Evolutionary conservation across 2,113 vertebrate genomes (phyloP).

Genomic region (Tauraco erythrolophus): DNA sequence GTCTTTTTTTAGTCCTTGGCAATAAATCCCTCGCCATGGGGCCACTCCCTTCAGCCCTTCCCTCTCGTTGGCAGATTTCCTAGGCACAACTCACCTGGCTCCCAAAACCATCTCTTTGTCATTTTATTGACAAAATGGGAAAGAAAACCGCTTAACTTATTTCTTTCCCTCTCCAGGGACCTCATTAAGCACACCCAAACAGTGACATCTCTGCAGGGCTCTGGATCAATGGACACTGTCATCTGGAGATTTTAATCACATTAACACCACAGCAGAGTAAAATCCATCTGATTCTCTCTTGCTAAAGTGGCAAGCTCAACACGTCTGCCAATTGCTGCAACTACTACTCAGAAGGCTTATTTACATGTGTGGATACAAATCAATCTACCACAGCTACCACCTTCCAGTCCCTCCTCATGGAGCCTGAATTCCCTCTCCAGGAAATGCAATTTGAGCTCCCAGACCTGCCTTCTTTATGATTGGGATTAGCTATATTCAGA

Average conservation of each 20-base stretch:
- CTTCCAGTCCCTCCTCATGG: neutral
- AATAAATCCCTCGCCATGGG: neutral
- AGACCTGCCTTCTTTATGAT: neutral
- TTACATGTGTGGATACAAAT: neutral
- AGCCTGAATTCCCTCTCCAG: neutral
- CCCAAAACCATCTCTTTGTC: neutral
- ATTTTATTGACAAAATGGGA: neutral
- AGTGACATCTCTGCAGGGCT: neutral
- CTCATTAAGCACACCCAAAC: neutral
- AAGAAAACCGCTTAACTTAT: neutral
- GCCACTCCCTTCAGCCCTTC: neutral
- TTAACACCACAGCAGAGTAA: neutral
- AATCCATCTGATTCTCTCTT: neutral
- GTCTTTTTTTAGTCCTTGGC: neutral
- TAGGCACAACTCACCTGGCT: neutral
- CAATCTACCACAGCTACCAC: neutral
- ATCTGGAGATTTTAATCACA: constrained; percentile 15
- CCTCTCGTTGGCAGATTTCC: neutral
- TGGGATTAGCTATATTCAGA: neutral
- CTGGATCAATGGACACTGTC: neutral
- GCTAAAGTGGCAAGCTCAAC: neutral
- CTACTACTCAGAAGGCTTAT: neutral
- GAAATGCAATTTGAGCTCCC: neutral
- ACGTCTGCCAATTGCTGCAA: neutral
- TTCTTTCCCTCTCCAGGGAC: neutral